Evolutionary conservation across 2,888 invertebrate species (phyloP).

Genomic region (Ochropleura leucogaster): DNA sequence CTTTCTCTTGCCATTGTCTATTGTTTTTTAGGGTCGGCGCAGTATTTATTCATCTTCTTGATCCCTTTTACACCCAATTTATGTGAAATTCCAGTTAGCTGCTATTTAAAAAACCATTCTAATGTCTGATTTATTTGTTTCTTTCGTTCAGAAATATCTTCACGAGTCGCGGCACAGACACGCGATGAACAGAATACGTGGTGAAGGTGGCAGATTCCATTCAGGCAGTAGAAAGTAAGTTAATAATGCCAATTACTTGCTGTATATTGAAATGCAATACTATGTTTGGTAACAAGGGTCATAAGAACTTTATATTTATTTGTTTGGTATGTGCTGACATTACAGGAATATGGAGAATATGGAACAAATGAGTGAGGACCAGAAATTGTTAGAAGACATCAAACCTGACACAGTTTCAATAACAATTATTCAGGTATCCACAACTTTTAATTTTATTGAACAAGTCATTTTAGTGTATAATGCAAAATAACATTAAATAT

Average conservation of each 20-base stretch:
- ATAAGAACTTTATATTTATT: constrained; percentile 47
- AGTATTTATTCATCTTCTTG: too few species aligned
- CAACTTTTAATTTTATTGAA: background rate
- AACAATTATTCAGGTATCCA: constrained; percentile 85
- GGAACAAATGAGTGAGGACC: constrained; percentile 71
- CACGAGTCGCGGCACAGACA: constrained; percentile 99
- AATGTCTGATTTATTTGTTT: background rate
- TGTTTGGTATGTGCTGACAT: constrained; percentile 54
- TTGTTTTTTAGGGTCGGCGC: too few species aligned
- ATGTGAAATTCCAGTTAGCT: background rate
- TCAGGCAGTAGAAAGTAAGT: constrained; percentile 91
- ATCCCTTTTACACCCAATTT: too few species aligned
- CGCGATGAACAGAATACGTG: constrained; percentile 99
- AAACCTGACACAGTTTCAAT: constrained; percentile 88
- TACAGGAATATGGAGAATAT: constrained; percentile 76
- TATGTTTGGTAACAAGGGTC: background rate
- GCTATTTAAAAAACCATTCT: background rate
- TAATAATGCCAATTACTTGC: constrained; percentile 18
- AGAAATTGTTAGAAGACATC: constrained; percentile 81
- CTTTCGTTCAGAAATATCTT: constrained; percentile 96
- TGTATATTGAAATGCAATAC: background rate
- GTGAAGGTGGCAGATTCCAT: constrained; percentile 99
- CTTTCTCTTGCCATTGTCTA: too few species aligned
- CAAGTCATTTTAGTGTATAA: too few species aligned
- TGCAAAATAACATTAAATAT: background rate